These are phyloP conservation scores for Paratrypauchen microcephalus DNA, from an alignment of 2,797 vertebrate genomes.

Conservation along the genomic window DNA sequence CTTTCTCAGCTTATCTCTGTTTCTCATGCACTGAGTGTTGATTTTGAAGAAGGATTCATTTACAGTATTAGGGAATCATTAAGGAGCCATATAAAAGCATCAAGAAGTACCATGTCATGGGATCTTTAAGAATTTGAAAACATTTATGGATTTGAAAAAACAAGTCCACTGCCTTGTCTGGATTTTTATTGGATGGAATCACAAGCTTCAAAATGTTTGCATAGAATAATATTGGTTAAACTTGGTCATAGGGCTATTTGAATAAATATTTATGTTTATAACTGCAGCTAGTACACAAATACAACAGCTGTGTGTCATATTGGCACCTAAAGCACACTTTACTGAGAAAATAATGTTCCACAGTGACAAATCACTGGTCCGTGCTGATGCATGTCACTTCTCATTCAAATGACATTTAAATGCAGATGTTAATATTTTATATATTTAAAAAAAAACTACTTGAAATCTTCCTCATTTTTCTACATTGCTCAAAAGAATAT, in stretches of 20 bases:
- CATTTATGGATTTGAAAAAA: neutral
- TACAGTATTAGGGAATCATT: no score
- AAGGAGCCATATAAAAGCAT: no score
- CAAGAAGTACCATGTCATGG: no score
- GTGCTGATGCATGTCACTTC: conserved; percentile 54
- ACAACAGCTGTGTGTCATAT: conserved; percentile 39
- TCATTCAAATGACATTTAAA: conserved; percentile 42
- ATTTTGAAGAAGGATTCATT: no score
- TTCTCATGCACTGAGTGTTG: no score
- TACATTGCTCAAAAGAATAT: conserved; percentile 46
- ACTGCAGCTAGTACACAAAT: conserved; percentile 32
- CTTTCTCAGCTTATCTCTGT: no score
- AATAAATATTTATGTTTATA: conserved; percentile 21
- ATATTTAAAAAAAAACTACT: conserved; percentile 40
- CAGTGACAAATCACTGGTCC: conserved; percentile 24
- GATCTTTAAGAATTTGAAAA: neutral
- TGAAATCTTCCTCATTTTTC: conserved; percentile 52
- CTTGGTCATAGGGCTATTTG: conserved; percentile 20
- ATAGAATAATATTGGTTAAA: conserved; percentile 14
- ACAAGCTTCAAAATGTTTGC: neutral
- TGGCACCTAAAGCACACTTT: conserved; percentile 68
- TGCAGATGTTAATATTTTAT: conserved; percentile 57
- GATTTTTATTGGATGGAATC: neutral
- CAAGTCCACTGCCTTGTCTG: neutral
- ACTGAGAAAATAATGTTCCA: conserved; percentile 8